Conservation (phyloP, 1,140 invertebrate genomes). For the Trichonephila clavata region DNA sequence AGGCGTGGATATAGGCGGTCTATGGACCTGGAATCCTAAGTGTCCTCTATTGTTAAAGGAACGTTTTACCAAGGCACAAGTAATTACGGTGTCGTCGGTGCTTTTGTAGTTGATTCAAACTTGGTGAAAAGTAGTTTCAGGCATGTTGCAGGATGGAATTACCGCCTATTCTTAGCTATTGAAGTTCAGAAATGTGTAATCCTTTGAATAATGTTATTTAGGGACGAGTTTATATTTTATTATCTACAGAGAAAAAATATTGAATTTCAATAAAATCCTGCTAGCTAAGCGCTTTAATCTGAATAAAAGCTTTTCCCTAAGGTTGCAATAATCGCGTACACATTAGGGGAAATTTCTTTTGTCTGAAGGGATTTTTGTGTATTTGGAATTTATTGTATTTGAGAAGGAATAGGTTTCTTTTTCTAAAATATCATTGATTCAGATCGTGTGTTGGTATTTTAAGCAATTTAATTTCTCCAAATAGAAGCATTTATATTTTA, state of each 20-base stretch:
- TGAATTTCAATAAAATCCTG: not conserved
- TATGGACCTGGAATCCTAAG: conserved; percentile 33
- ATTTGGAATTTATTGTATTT: too few species aligned
- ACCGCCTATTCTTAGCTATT: not conserved
- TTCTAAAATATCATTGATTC: too few species aligned
- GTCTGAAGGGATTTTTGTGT: too few species aligned
- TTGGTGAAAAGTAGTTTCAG: not conserved
- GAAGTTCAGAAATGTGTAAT: not conserved
- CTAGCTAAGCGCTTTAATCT: not conserved
- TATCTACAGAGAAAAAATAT: not conserved
- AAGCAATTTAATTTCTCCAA: too few species aligned
- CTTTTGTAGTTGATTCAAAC: conserved; percentile 47
- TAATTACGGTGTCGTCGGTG: conserved; percentile 35
- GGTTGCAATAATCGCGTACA: not conserved
- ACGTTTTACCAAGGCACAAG: conserved; percentile 42
- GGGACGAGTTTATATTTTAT: not conserved
- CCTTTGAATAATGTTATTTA: not conserved
- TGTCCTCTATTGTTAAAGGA: conserved; percentile 53
- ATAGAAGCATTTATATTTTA: too few species aligned
- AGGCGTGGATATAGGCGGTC: conserved; percentile 64
- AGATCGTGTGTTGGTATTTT: too few species aligned
- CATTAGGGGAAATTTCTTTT: too few species aligned
- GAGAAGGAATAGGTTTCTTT: too few species aligned
- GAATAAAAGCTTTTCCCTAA: not conserved
- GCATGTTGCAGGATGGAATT: not conserved